Evolutionary conservation across 2,797 vertebrate species (phyloP), one percentile per base, ranked within the genome.

Genomic region (Holocentrus rufus): DNA sequence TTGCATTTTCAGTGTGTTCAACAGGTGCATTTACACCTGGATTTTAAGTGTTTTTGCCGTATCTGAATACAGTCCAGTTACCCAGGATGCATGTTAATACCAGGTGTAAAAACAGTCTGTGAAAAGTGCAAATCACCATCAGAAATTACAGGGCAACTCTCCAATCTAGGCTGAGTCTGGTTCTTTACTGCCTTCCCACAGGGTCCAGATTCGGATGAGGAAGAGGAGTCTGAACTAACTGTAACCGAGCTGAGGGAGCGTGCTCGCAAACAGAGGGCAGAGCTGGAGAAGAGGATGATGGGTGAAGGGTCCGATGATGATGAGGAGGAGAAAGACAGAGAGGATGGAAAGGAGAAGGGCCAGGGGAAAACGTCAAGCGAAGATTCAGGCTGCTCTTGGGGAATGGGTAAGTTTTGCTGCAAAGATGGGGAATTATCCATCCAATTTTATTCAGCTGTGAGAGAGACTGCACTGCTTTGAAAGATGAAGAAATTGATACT

Each of bases 131-230:
- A 44, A 44, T 44, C 14, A 3, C 42, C 14, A 13, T 11, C 13
- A 39, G 13, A 13, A 39, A 27, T 27, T 27, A 11, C 39, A 42
- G 10, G 7, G 7, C 34, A 34, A 8, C 31, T 57, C 15, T 57
- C 1, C 13, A 15, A 15, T 59, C 20, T 58, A 52, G 10, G 11
- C 34, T 13, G 39, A 54, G 17, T 25, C 22, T 42, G 9, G 5
- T 27, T 22, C 4, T 20, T 13, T 36, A 3, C 39, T 75, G 17
- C 46, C 20, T 2, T 53, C 30, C 18, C 15, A 13, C 74, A 99
- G 98, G 98, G 98, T 79, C 98, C 98, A 17, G 95, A 97, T 76
- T 96, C 93, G 42, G 98, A 99, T 36, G 94, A 95, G 87, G 98
- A 99, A 82, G 94, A 94, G 1, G 98, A 99, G 83, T 98, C 96